Percentiles rank a stretch among this genome's conserved stretches.
These are phyloP conservation scores for Panurus biarmicus DNA, from an alignment of 2,113 vertebrate species.

Conservation along the genomic window DNA sequence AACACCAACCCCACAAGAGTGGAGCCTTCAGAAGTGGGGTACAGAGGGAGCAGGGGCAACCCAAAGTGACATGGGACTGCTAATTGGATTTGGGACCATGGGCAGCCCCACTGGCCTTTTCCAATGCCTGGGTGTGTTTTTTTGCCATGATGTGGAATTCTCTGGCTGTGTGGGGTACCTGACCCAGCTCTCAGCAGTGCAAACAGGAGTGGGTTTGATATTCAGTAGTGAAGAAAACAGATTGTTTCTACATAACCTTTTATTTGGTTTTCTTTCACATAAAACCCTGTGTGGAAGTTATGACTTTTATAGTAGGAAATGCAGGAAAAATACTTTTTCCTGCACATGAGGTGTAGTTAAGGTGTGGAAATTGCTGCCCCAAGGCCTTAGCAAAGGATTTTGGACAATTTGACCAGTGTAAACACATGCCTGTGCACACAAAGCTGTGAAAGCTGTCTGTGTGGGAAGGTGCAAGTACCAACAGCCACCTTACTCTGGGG, in stretches of 20 bases:
- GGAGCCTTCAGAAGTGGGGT: not conserved
- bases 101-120: not conserved
- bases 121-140: accelerated
- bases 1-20: accelerated
- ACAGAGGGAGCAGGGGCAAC: not conserved
- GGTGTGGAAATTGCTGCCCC: not conserved
- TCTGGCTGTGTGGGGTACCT: not conserved
- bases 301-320: not conserved
- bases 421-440: not conserved
- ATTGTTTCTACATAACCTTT: not conserved
- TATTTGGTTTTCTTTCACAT: not conserved
- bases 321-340: not conserved
- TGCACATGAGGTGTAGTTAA: accelerated
- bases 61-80: too few relatives aligned
- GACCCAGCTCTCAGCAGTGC: not conserved
- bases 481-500: not conserved
- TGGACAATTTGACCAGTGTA: not conserved
- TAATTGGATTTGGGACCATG: not conserved
- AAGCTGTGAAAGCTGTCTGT: not conserved
- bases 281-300: not conserved
- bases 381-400: not conserved
- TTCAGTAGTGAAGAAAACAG: not conserved
- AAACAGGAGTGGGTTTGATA: not conserved
- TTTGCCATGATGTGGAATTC: not conserved
- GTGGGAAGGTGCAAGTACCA: not conserved